Evolutionary conservation across 2,797 vertebrate species (phyloP).

Genomic region (Fundulus diaphanus): DNA sequence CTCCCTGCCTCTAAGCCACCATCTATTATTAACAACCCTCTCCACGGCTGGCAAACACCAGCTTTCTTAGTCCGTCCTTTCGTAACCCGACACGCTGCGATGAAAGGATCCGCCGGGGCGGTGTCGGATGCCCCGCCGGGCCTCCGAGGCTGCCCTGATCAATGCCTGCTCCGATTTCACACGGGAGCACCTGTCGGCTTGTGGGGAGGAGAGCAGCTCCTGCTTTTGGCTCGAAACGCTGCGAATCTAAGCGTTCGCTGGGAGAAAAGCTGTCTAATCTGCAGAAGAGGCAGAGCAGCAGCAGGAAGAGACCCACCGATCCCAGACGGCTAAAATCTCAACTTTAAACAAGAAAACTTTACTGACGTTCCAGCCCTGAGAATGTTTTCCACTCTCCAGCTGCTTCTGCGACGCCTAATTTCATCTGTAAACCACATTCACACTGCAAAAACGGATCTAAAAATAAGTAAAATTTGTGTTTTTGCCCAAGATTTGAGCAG

Average conservation of each 20-base stretch:
- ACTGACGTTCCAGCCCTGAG: too few species aligned
- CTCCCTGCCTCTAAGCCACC: not conserved
- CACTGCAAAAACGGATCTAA: too few species aligned
- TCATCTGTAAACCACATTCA: too few species aligned
- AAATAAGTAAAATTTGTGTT: too few species aligned
- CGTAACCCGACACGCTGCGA: slow-evolving; percentile 48
- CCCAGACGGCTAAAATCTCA: too few species aligned
- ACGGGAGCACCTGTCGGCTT: slow-evolving; percentile 53
- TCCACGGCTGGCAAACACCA: slow-evolving; percentile 18
- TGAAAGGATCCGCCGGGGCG: slow-evolving; percentile 51
- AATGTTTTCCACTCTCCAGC: too few species aligned
- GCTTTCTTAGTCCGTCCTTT: slow-evolving; percentile 40
- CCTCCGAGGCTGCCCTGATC: slow-evolving; percentile 46
- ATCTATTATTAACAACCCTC: slow-evolving; percentile 25
- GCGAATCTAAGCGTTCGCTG: not conserved
- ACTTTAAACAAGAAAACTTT: too few species aligned
- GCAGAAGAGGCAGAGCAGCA: too few species aligned
- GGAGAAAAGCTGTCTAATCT: not conserved
- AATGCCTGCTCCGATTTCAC: slow-evolving; percentile 65
- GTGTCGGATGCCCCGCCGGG: slow-evolving; percentile 58
- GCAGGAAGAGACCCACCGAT: too few species aligned
- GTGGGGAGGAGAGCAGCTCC: not conserved
- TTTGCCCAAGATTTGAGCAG: too few species aligned
- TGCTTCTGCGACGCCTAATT: too few species aligned
- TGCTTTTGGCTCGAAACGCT: not conserved